Evolutionary conservation across 2,113 vertebrate genomes (phyloP), one percentile per base, ranked within the genome.

Genomic region (Siniperca chuatsi): DNA sequence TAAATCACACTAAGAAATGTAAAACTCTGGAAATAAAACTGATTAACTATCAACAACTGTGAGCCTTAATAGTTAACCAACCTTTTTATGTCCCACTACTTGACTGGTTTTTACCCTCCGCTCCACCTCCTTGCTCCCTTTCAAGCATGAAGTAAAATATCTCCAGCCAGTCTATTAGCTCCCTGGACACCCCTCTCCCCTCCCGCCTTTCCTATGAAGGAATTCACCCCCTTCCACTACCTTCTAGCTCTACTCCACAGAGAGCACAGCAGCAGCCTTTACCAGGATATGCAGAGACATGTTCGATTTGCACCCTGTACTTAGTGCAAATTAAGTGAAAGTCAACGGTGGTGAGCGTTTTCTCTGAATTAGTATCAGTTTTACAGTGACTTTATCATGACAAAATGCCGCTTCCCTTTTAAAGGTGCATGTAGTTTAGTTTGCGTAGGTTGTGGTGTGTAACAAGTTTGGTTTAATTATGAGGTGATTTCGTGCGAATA

Each of bases 271-370:
- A 81, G 81, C 87, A 81, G 81, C 87, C 71, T 78, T 55, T 20
- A 55, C 78, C 65, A 76, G 91, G 89, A 93, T 93, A 57, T 88
- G 94, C 92, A 89, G 7, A 35, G 84, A 74, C 94, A 92, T 21
- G 92, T 94, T 87, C 75, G 71, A 86, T 93, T 90, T 88, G 78
- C 87, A 87, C 48, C 78, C 64, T 85, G 82, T 68, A 86, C 75
- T 91, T 78, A 65, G 75, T 81, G 89, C 80, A 84, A 86, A 91
- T 90, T 72, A 82, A 92, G 91, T 83, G 86, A 90, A 91, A 90
- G 84, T 90, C 29, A 10, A 85, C 62, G 2, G 25, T 61, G 80
- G 48, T 1, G 70, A 81, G 58, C 18, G 74, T 50, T 50, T 50
- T 65, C 74, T 55, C 6, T 60, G 40, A 75, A 70, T 74, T 33